These are phyloP conservation scores for Manis javanica DNA, from an alignment of 2,797 vertebrate species.

Conservation along the genomic window DNA sequence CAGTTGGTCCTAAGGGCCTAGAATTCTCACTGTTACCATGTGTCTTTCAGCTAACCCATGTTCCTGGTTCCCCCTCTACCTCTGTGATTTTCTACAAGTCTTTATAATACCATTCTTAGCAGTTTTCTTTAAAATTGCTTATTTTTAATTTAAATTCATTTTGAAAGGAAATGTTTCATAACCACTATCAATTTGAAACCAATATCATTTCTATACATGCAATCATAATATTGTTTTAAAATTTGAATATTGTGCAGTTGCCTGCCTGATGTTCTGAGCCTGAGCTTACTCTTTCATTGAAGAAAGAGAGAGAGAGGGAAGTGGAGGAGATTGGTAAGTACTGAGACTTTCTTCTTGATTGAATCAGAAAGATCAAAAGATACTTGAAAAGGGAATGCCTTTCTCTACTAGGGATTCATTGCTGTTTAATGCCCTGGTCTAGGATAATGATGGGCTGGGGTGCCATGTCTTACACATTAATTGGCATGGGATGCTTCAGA, in stretches of 20 bases:
- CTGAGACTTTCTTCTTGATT: not conserved
- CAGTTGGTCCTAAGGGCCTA: not conserved
- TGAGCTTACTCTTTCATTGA: not conserved
- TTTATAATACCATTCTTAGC: not conserved
- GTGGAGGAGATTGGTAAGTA: not conserved
- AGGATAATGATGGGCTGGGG: too few species aligned
- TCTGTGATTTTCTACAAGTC: not conserved
- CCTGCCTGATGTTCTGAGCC: not conserved
- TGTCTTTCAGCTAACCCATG: not conserved
- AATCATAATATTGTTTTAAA: not conserved
- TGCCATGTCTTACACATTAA: not conserved
- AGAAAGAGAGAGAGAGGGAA: not conserved
- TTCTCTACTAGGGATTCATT: not conserved
- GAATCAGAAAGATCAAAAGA: not conserved
- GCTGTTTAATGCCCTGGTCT: not conserved
- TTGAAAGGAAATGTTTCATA: conserved; percentile 44
- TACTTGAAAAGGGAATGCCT: not conserved
- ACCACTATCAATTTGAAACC: not conserved
- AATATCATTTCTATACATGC: not conserved
- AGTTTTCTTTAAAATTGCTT: not conserved
- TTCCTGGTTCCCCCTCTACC: not conserved
- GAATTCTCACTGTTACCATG: not conserved
- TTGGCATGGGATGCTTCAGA: not conserved
- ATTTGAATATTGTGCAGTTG: not conserved
- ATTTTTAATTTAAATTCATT: not conserved